Evolutionary conservation across 2,888 invertebrate species (phyloP), one percentile per base, ranked within the genome.

Genomic region (Alloscopus bannaensis): DNA sequence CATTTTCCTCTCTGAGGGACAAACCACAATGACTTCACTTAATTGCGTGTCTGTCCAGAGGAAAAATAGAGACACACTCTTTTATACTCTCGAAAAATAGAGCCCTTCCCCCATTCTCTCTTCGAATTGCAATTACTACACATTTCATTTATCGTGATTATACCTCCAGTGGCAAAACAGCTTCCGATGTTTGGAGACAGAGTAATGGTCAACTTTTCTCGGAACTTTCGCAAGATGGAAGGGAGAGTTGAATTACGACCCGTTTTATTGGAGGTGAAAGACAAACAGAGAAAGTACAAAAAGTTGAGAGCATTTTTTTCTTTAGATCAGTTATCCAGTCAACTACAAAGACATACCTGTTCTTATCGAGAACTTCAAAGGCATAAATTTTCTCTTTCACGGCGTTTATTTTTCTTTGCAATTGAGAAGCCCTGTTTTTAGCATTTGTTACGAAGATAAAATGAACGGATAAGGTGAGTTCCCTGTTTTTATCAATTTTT

Each of bases 251-350:
- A 84, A 82, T 83, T 84, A 84, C 83, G 81, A 81, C 78, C 64
- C 70, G 68, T 81, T 83, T 84, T 84, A 84, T 84, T 84, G 81
- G 81, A 83, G 78, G 73, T 81, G 83, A 84, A 82, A 80, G 77
- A 29, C 45, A 72, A 57, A 20, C 18, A 28, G 20, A 26, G 55
- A 57, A 57, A 57, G 29, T 8, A 18, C 55, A n/a, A 11, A 57
- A 28, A 28, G n/a, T n/a, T n/a, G 29, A 57, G 28, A 2, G 55
- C 16, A 3, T 3, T 3, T 28, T n/a, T 47, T 47, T 47, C 47
- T 47, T 47, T 47, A n/a, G 13, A 16, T n/a, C n/a, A n/a, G n/a
- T n/a, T n/a, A n/a, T n/a, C n/a, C n/a, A n/a, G n/a, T n/a, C n/a
- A n/a, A n/a, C n/a, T n/a, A n/a, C n/a, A n/a, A n/a, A n/a, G n/a